Evolutionary conservation across 2,113 vertebrate species (phyloP).

Genomic region (Eurystomus gularis): DNA sequence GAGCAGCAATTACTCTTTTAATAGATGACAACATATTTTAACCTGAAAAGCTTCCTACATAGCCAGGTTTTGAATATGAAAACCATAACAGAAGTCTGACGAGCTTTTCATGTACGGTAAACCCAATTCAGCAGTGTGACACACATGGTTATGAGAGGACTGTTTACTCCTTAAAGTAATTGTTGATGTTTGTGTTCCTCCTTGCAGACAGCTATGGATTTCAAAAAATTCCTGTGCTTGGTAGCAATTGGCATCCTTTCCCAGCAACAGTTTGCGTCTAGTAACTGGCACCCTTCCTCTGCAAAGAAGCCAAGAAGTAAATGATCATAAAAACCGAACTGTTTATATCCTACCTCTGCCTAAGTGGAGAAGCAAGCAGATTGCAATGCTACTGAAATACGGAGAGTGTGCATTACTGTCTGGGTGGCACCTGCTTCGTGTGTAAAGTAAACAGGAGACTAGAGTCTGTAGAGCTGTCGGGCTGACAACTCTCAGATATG

Average conservation of each 20-base stretch:
- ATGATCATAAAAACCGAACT: not conserved
- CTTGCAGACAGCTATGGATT: conserved; percentile 38
- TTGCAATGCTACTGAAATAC: not conserved
- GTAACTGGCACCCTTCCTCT: conserved; percentile 48
- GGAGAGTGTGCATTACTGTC: not conserved
- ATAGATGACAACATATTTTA: not conserved
- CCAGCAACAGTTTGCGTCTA: conserved; percentile 50
- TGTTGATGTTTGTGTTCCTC: conserved; percentile 50
- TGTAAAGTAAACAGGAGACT: conserved; percentile 26
- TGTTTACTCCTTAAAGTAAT: conserved; percentile 19
- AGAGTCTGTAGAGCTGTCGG: not conserved
- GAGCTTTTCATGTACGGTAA: not conserved
- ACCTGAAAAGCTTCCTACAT: not conserved
- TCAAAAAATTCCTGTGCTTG: not conserved
- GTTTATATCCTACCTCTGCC: conserved; percentile 33
- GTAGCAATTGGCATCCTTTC: conserved; percentile 48
- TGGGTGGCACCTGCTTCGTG: not conserved
- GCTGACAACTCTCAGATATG: conserved; percentile 6
- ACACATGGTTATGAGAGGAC: not conserved
- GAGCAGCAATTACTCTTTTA: not conserved
- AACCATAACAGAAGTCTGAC: not conserved
- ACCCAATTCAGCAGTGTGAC: not conserved
- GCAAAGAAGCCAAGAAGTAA: conserved; percentile 47
- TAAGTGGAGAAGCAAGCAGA: conserved; percentile 36
- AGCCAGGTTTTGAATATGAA: not conserved